These are phyloP conservation scores for Ctenosaura bakeri DNA, from an alignment of 2,797 vertebrate species.

Conservation along the genomic window DNA sequence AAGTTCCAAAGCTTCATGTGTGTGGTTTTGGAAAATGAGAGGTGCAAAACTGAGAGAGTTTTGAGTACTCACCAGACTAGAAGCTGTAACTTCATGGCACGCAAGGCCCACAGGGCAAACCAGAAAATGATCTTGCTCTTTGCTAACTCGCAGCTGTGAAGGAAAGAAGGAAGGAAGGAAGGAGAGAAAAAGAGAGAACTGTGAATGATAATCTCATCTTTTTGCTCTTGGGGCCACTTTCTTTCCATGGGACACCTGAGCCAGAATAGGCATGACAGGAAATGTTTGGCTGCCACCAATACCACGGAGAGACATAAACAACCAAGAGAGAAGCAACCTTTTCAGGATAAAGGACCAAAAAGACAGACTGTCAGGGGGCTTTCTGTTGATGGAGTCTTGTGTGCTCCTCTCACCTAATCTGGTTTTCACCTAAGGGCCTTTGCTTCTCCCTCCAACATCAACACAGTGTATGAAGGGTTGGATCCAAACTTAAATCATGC, in stretches of 20 bases:
- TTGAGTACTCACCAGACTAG: conserved; percentile 88
- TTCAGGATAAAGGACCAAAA: not conserved
- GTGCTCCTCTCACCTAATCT: not conserved
- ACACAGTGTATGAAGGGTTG: not conserved
- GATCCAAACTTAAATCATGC: not conserved
- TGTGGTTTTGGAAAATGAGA: not conserved
- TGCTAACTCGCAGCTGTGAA: conserved; percentile 91
- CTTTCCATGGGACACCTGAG: not conserved
- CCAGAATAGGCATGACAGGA: not conserved
- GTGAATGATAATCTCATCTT: too few species aligned
- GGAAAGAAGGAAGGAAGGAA: not conserved
- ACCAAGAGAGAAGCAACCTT: not conserved
- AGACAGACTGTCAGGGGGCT: not conserved
- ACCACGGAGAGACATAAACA: not conserved
- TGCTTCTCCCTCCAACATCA: not conserved
- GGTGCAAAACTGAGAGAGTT: too few species aligned
- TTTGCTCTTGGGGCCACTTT: not conserved
- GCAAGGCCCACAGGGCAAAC: conserved; percentile 91
- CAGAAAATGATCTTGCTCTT: conserved; percentile 97
- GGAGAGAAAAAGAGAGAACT: too few species aligned
- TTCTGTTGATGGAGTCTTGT: not conserved
- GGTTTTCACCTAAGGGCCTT: not conserved
- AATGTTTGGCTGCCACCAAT: not conserved
- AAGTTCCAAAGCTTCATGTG: not conserved
- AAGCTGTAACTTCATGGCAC: conserved; percentile 91